Evolutionary conservation across 2,113 vertebrate species (phyloP).

Genomic region (Mesembrinibis cayennensis): DNA sequence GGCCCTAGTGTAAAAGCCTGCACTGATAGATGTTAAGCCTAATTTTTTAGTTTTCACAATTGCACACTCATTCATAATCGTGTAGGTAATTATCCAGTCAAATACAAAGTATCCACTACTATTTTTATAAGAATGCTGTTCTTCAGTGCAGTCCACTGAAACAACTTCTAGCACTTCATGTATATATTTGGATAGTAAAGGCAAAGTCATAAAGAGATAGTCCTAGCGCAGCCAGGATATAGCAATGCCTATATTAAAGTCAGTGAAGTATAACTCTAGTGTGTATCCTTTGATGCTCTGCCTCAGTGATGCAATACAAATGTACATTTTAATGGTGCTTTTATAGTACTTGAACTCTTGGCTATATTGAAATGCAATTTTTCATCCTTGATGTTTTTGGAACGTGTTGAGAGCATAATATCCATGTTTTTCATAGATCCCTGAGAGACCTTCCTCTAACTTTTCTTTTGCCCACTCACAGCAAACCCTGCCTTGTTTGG

Average conservation of each 20-base stretch:
- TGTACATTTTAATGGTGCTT: conserved; percentile 23
- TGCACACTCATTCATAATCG: neutral
- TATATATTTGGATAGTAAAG: neutral
- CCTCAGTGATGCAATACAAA: conserved; percentile 36
- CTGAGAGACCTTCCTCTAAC: neutral
- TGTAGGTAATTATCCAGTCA: neutral
- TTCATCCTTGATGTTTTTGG: conserved; percentile 35
- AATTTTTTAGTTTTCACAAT: neutral
- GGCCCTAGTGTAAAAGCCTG: neutral
- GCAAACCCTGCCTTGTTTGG: neutral
- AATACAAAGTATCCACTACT: neutral
- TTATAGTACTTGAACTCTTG: conserved; percentile 16
- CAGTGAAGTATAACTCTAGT: conserved; percentile 8
- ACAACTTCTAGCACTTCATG: neutral
- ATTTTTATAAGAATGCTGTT: neutral
- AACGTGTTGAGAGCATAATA: neutral
- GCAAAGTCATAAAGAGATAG: neutral
- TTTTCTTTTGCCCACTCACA: neutral
- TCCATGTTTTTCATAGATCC: neutral
- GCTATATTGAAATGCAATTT: neutral
- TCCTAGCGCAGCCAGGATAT: neutral
- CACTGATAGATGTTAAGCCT: neutral
- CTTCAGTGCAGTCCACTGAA: neutral
- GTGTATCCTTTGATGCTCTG: conserved; percentile 38
- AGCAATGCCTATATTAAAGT: neutral